These are phyloP conservation scores for Argyresthia goedartella DNA, from an alignment of 2,888 invertebrate species.

Conservation along the genomic window DNA sequence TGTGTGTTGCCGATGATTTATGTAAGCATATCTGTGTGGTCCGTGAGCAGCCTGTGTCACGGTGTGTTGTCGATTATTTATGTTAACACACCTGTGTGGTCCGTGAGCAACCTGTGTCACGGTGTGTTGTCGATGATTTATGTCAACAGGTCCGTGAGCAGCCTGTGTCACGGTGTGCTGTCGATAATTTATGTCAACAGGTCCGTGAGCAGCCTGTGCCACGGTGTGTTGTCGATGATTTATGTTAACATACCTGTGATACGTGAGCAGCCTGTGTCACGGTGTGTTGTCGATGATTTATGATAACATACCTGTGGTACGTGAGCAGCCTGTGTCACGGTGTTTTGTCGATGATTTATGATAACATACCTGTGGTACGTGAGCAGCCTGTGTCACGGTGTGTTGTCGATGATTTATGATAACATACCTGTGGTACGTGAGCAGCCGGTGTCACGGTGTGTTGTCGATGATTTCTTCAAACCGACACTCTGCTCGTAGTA, in stretches of 20 bases:
- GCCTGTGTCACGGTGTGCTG: slow-evolving; percentile 85
- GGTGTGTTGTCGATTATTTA: slow-evolving; percentile 82
- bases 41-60: slow-evolving; percentile 86
- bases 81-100: no score
- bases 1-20: slow-evolving; percentile 82
- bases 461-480: slow-evolving; percentile 79
- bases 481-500: slow-evolving; percentile 87
- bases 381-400: no score
- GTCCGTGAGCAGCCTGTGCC: slow-evolving; percentile 87
- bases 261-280: no score
- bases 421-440: slow-evolving; percentile 76
- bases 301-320: no score
- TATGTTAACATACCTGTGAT: no score
- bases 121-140: slow-evolving; percentile 82
- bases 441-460: slow-evolving; percentile 85
- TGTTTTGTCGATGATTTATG: no score
- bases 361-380: no score
- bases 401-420: no score
- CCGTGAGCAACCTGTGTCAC: slow-evolving; percentile 86
- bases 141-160: no score
- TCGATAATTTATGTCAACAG: slow-evolving; percentile 83
- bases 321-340: no score
- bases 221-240: slow-evolving; percentile 78
- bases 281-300: no score
- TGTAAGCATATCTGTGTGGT: no score